Evolutionary conservation across 2,113 vertebrate genomes (phyloP).

Genomic region (Promerops cafer): DNA sequence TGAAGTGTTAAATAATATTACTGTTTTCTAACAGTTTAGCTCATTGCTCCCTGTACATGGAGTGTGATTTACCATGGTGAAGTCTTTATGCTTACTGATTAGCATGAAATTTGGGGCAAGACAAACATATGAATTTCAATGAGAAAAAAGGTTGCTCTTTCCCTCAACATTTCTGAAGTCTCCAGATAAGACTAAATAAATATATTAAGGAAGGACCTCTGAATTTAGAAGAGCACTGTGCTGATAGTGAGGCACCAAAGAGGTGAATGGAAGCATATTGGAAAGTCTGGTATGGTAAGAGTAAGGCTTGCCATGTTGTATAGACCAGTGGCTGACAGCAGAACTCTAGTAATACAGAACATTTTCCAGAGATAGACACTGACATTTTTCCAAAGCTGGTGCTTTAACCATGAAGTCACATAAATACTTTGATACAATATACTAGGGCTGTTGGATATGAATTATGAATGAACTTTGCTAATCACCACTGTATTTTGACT

Average conservation of each 20-base stretch:
- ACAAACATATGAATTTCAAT: not conserved
- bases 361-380: not conserved
- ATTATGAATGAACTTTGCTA: conserved; percentile 16
- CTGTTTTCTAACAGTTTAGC: not conserved
- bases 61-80: not conserved
- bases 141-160: not conserved
- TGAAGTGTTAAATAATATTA: not conserved
- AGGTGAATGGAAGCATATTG: not conserved
- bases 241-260: not conserved
- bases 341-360: not conserved
- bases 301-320: not conserved
- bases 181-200: not conserved
- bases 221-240: not conserved
- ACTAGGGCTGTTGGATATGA: not conserved
- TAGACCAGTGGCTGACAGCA: not conserved
- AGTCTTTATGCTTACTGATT: not conserved
- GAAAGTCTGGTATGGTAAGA: not conserved
- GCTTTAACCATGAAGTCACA: not conserved
- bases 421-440: not conserved
- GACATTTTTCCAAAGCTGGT: not conserved
- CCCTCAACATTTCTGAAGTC: not conserved
- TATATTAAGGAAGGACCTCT: not conserved
- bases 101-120: not conserved
- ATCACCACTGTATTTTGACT: not conserved
- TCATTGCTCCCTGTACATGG: not conserved